A percentile compares a stretch with the other conserved stretches of the same genome.
phyloP scores from a whole-genome alignment of 2,113 vertebrate genomes.

The Scytalopus superciliaris region DNA sequence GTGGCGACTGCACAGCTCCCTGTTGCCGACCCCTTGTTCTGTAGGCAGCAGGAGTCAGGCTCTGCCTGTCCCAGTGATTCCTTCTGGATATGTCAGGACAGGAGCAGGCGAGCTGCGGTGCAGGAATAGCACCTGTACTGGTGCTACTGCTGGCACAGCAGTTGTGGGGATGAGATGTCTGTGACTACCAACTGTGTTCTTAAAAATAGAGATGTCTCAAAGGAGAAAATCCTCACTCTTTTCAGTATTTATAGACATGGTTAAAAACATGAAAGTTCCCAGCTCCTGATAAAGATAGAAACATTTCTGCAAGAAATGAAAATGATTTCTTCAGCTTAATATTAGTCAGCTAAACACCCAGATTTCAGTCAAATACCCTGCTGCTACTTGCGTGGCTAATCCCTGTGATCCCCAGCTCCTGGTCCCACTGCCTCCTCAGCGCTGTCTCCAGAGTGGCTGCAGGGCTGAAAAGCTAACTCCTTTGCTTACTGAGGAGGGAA shows the following conservation, averaged over 20 bases:
- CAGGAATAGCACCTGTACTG: background rate
- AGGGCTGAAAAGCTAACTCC: background rate
- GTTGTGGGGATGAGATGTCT: background rate
- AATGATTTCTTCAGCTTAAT: background rate
- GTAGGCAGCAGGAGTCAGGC: background rate
- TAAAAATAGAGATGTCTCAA: conserved; percentile 30
- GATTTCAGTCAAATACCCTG: background rate
- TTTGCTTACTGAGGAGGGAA: background rate
- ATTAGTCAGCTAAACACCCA: background rate
- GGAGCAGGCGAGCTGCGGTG: background rate
- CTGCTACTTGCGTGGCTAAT: background rate
- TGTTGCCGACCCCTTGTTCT: fast-evolving
- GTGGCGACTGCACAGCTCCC: fast-evolving
- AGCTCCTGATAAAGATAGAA: conserved; percentile 6
- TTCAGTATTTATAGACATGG: conserved; percentile 8
- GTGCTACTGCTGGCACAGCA: background rate
- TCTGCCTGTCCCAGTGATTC: background rate
- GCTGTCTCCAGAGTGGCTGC: background rate
- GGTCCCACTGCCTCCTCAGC: background rate
- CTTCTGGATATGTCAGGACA: fast-evolving
- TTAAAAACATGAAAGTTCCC: background rate
- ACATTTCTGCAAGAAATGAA: background rate
- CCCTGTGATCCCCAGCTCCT: background rate
- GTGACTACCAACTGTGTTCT: background rate
- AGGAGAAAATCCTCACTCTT: background rate